phyloP scores from a whole-genome alignment of 2,113 vertebrate genomes.

The Camelus bactrianus region DNA sequence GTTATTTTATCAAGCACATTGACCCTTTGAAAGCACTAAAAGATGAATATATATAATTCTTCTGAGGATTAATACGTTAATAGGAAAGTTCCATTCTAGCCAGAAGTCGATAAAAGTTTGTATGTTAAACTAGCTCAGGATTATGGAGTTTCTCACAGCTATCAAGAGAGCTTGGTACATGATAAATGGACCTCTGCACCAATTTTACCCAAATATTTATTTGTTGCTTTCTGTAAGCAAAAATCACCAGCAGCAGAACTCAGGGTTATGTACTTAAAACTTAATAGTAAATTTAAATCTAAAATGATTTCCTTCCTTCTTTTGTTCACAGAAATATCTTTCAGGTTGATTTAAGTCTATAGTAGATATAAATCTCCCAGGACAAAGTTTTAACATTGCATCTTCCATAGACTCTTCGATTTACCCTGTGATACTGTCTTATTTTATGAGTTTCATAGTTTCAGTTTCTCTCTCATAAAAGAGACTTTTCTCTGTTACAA shows the following conservation, averaged over 20 bases:
- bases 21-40: background rate
- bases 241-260: background rate
- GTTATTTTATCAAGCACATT: background rate
- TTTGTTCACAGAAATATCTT: background rate
- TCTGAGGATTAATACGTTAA: background rate
- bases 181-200: background rate
- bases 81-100: background rate
- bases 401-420: background rate
- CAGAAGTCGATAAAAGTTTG: background rate
- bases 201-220: background rate
- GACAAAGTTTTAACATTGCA: background rate
- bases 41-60: background rate
- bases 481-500: background rate
- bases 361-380: background rate
- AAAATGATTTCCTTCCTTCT: background rate
- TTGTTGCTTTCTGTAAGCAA: background rate
- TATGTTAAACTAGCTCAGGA: background rate
- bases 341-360: background rate
- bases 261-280: background rate
- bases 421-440: background rate
- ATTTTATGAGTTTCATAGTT: constrained; percentile 11
- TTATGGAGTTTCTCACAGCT: background rate
- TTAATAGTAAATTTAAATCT: background rate
- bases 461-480: background rate
- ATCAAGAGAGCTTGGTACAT: background rate